Evolutionary conservation across 1,140 invertebrate species (phyloP).

Genomic region (Panonychus citri): DNA sequence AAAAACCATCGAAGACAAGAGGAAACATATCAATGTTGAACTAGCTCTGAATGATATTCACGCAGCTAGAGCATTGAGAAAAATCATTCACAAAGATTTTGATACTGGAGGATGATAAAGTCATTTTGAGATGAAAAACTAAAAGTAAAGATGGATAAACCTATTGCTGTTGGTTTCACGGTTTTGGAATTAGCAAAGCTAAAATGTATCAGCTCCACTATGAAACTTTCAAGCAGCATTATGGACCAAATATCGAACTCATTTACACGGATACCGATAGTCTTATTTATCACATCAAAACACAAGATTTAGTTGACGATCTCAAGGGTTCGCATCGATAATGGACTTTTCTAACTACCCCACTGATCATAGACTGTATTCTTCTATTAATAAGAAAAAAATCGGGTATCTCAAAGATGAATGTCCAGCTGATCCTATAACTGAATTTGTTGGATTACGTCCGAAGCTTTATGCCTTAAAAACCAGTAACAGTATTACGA

Average conservation of each 20-base stretch:
- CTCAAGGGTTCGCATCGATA: slow-evolving; percentile 14
- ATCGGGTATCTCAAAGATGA: slow-evolving; percentile 9
- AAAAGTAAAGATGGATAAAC: slow-evolving; percentile 14
- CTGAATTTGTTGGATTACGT: slow-evolving; percentile 4
- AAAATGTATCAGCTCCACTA: slow-evolving; percentile 19
- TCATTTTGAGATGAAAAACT: slow-evolving; percentile 12
- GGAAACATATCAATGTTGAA: slow-evolving; percentile 23
- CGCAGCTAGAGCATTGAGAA: slow-evolving; percentile 19
- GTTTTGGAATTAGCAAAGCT: slow-evolving; percentile 17
- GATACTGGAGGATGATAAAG: no score
- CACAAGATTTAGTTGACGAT: slow-evolving; percentile 23
- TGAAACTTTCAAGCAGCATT: slow-evolving; percentile 15
- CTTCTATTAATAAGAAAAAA: neutral
- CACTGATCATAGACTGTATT: neutral
- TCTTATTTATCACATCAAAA: slow-evolving; percentile 21
- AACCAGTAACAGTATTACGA: neutral
- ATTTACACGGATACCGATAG: slow-evolving; percentile 24
- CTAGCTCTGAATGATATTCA: slow-evolving; percentile 19
- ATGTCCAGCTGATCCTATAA: neutral
- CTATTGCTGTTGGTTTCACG: slow-evolving; percentile 16
- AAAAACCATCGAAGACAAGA: slow-evolving; percentile 28
- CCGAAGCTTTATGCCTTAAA: slow-evolving; percentile 3
- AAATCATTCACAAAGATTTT: slow-evolving; percentile 23
- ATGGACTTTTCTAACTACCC: slow-evolving; percentile 4
- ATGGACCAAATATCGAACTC: slow-evolving; percentile 11